Evolutionary conservation across 2,113 vertebrate genomes (phyloP), one percentile per base, ranked within the genome.

Genomic region (Petrocephalus zakoni): DNA sequence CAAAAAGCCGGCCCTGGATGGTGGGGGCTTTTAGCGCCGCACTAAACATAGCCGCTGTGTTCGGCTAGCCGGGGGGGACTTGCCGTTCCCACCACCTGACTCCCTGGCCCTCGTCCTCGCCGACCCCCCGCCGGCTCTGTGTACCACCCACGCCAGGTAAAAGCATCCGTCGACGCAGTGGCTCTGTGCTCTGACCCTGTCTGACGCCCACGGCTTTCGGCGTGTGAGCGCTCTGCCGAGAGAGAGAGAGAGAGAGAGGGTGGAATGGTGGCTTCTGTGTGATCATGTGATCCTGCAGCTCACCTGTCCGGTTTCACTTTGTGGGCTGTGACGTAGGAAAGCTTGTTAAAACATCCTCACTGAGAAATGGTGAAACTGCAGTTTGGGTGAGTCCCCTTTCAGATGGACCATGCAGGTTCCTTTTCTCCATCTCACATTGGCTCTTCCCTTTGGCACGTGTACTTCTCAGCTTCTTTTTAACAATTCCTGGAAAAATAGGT

Each of bases 41-140:
- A 55, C 84, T 86, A 86, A 86, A 86, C 84, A 55, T 86, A 86
- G 84, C n/a, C 84, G 52, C 52, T n/a, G 34, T 34, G 84, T 86
- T 85, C 17, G 51, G 34, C n/a, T 37, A 52, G 29, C 52, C 15
- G 52, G 9, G 52, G 49, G 52, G 52, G 15, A 55, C 84, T 55
- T 17, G 29, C 25, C 49, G 29, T 86, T 42, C 25, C 5, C 4
- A 11, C n/a, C n/a, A 22, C 46, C 47, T 5, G 82, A 8, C 47
- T 85, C 82, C 82, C 46, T 7, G 4, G 82, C 42, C 82, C 49
- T 85, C 61, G 61, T 64, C 61, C 61, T 37, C 17, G 17, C 19
- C 72, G 34, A 78, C 72, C 72, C 72, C 72, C 72, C 37, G 29
- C 72, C 15, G 34, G 72, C 34, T 29, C 72, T n/a, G 6, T 4